Conservation (phyloP, 2,888 invertebrate species). For the Hyalella azteca region DNA sequence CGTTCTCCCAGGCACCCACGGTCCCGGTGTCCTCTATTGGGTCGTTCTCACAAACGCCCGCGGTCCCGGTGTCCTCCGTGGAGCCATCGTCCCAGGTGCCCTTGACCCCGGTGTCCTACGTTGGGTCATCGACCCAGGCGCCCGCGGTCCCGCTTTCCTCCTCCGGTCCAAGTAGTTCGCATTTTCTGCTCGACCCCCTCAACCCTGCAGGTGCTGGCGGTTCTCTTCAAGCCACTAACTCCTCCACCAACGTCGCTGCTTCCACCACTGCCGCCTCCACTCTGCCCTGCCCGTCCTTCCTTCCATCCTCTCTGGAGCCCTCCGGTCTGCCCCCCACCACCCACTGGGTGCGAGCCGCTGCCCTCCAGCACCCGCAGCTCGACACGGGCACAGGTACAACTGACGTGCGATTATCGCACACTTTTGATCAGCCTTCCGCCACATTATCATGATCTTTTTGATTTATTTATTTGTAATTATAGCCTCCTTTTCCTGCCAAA, state of each 20-base stretch:
- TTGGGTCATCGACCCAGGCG: not conserved
- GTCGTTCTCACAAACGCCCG: too few relatives aligned
- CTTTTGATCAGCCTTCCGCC: too few relatives aligned
- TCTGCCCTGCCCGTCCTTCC: not conserved
- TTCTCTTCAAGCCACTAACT: not conserved
- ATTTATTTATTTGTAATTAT: too few relatives aligned
- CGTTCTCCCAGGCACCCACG: not conserved
- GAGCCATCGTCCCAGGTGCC: not conserved
- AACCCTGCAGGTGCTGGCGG: conserved; percentile 32
- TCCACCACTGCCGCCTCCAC: not conserved
- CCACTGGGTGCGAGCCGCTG: conserved; percentile 19
- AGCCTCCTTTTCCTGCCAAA: too few relatives aligned
- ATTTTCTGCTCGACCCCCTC: conserved; percentile 36
- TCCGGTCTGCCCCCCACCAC: not conserved
- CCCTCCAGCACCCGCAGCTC: not conserved
- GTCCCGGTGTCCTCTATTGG: not conserved
- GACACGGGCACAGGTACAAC: not conserved
- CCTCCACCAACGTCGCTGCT: conserved; percentile 4
- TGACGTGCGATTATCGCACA: too few relatives aligned
- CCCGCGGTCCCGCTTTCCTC: not conserved
- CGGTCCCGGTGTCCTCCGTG: not conserved
- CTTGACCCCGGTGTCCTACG: not conserved
- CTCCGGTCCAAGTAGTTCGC: not conserved
- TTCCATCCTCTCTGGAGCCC: not conserved
- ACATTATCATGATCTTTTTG: too few relatives aligned